These are phyloP conservation scores for Siniperca obscura DNA, from an alignment of 2,797 vertebrate species.

Conservation along the genomic window DNA sequence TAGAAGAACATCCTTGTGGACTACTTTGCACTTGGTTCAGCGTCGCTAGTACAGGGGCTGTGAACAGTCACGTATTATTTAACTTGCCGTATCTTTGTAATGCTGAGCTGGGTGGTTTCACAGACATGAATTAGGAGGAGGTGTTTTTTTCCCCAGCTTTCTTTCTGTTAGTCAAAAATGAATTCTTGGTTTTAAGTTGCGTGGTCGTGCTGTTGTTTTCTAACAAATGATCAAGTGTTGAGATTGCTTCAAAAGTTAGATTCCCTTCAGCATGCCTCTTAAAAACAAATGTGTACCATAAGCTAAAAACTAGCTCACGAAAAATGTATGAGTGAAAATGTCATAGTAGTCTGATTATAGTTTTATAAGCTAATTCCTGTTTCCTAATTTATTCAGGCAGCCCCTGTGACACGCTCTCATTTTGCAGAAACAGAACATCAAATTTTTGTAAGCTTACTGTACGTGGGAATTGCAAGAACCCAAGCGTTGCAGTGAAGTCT, in stretches of 20 bases:
- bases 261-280: background rate
- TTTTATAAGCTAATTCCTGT: background rate
- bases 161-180: background rate
- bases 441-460: background rate
- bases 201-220: background rate
- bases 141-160: background rate
- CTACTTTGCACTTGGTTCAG: constrained; percentile 64
- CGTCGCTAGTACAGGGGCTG: constrained; percentile 4
- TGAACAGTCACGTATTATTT: constrained; percentile 48
- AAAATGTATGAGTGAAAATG: too few relatives aligned
- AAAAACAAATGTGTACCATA: background rate
- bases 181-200: background rate
- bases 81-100: constrained; percentile 25
- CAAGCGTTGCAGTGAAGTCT: background rate
- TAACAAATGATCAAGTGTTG: background rate
- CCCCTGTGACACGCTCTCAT: background rate
- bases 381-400: background rate
- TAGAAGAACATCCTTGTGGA: constrained; percentile 35
- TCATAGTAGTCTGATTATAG: background rate
- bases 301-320: background rate
- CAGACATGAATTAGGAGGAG: constrained; percentile 6
- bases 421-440: background rate
- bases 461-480: background rate
- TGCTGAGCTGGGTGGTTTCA: constrained; percentile 14
- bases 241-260: background rate